Evolutionary conservation across 2,888 invertebrate species (phyloP), one percentile per base, ranked within the genome.

Genomic region (Noctuana brunneofusca): DNA sequence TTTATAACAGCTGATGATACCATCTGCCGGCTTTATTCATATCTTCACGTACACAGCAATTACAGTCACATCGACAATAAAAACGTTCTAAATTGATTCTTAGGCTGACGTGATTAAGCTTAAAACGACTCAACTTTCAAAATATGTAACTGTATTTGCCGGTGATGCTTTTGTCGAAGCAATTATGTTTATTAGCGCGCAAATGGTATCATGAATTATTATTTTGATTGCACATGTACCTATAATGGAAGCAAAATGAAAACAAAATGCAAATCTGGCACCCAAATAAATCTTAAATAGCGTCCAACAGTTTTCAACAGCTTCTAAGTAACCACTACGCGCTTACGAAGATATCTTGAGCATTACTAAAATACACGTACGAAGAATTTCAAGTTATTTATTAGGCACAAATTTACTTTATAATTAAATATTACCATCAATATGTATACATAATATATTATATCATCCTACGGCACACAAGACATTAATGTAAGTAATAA

Each of bases 381-480:
- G 79, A 83, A 80, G 81, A 80, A 75, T 84, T 78, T 69, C 78
- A 79, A 81, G 78, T 82, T 79, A 80, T 81, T 80, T 81, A 84
- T 86, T 89, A 91, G 91, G 91, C 91, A 91, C 91, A 87, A 86
- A 80, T 87, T 87, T 85, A 79, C 80, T 78, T 80, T 74, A 69
- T 72, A 71, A 68, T 27, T 27, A 41, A 69, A 68, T 71, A 67
- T 66, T 72, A 72, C 70, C 65, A 56, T 63, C 50, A 43, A 76
- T 79, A 77, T 73, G 78, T 75, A 80, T 79, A 79, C 79, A 22
- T 48, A 48, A 79, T 79, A 73, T 71, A 69, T 69, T 68, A 74
- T 72, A 75, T 71, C 70, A 79, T 73, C 75, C 86, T 86, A 87
- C 85, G 74, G 87, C 84, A 87, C 84, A 88, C 84, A 85, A 81